Conservation (phyloP, 1,140 invertebrate species). For the Antheraea mylitta region DNA sequence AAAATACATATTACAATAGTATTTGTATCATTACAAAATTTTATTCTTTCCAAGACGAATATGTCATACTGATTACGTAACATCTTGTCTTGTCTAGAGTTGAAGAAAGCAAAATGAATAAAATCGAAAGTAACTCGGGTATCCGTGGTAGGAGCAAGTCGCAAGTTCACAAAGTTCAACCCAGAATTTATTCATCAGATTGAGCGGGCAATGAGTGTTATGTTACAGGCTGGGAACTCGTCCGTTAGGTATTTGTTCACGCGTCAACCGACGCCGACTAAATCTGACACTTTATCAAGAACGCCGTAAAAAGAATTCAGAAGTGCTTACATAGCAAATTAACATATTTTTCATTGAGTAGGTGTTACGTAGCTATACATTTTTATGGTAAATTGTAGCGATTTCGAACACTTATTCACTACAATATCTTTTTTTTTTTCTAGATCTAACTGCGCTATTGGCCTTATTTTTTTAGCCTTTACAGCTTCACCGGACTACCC, state of each 20-base stretch:
- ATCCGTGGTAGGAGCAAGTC: background rate
- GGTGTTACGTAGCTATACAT: background rate
- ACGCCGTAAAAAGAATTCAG: conserved; percentile 1
- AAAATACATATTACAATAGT: no score
- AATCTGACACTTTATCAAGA: conserved; percentile 7
- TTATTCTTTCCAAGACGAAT: no score
- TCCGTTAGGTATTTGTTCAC: conserved; percentile 13
- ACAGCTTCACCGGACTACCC: no score
- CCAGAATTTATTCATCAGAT: conserved; percentile 19
- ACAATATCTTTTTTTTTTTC: no score
- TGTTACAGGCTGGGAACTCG: conserved; percentile 25
- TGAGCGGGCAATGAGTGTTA: conserved; percentile 38
- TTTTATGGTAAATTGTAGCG: background rate
- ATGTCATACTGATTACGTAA: no score
- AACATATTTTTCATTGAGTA: background rate
- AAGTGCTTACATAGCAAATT: background rate
- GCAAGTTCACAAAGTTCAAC: conserved; percentile 22
- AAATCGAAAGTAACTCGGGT: background rate
- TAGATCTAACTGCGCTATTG: no score
- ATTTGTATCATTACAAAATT: no score
- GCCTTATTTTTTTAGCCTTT: no score
- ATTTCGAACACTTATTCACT: background rate
- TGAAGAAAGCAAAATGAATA: background rate
- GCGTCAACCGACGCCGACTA: conserved; percentile 5
- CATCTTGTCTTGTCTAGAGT: no score